Percentiles rank a stretch among this genome's conserved stretches.
Evolutionary conservation across 2,797 vertebrate species (phyloP).

Genomic region (Poecilia velifera): DNA sequence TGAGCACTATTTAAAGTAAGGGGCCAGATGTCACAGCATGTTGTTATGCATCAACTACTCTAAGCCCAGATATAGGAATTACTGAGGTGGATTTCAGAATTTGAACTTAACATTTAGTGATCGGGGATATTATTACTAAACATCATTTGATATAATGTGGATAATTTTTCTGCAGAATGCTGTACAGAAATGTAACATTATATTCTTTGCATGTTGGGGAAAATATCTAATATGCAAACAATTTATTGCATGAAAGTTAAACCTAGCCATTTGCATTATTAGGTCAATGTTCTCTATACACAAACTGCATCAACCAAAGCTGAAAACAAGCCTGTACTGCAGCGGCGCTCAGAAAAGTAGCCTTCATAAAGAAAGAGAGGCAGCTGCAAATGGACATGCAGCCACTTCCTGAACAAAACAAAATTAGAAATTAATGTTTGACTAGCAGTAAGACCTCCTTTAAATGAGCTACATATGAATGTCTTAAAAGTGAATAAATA

Average conservation of each 20-base stretch:
- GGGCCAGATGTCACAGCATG: conserved; percentile 64
- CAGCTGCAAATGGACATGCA: neutral
- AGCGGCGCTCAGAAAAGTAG: neutral
- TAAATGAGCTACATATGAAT: neutral
- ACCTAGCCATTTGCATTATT: conserved; percentile 6
- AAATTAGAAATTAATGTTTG: neutral
- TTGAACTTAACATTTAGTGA: conserved; percentile 46
- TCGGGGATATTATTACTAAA: conserved; percentile 24
- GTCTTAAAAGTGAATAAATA: neutral
- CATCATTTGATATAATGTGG: conserved; percentile 17
- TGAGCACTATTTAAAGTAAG: conserved; percentile 74
- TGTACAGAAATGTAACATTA: conserved; percentile 3
- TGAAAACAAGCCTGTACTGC: neutral
- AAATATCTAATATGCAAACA: conserved; percentile 1
- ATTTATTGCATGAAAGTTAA: conserved; percentile 22
- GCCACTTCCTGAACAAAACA: neutral
- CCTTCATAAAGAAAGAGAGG: neutral
- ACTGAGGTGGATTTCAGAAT: conserved; percentile 40
- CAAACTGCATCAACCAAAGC: conserved; percentile 3
- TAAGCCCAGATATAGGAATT: conserved; percentile 61
- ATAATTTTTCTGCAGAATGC: conserved; percentile 3
- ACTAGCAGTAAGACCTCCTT: neutral
- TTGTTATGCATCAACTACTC: conserved; percentile 65
- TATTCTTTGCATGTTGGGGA: neutral
- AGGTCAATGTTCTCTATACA: neutral